A percentile compares a stretch with the other conserved stretches of the same genome.
phyloP scores from a whole-genome alignment of 2,888 invertebrate species.

The Drosophila tanythrix region DNA sequence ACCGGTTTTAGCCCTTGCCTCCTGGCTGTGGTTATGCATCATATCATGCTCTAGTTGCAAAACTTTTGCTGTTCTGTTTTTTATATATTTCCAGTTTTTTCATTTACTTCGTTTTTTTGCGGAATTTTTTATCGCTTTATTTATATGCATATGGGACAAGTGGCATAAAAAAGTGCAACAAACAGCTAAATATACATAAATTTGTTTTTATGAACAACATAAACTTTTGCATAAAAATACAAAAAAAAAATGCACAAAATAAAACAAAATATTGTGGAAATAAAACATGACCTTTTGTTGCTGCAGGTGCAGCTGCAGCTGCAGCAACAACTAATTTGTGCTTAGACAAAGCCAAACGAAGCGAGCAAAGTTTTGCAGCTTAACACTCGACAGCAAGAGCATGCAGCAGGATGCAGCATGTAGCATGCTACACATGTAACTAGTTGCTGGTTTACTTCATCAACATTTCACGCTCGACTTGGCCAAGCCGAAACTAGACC shows the following conservation, averaged over 20 bases:
- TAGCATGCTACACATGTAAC: slow-evolving; percentile 56
- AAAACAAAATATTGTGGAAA: slow-evolving; percentile 6
- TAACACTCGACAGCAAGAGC: slow-evolving; percentile 54
- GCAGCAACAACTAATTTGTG: slow-evolving; percentile 68
- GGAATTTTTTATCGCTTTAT: slow-evolving; percentile 63
- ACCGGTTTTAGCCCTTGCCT: slow-evolving; percentile 24
- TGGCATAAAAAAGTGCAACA: slow-evolving; percentile 63
- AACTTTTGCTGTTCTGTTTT: slow-evolving; percentile 58
- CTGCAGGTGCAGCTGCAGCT: slow-evolving; percentile 52
- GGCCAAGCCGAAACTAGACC: slow-evolving; percentile 40
- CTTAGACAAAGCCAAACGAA: slow-evolving; percentile 60
- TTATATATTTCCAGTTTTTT: slow-evolving; percentile 28
- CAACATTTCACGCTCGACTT: slow-evolving; percentile 78
- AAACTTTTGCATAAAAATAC: slow-evolving; percentile 55
- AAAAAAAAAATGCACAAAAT: background rate
- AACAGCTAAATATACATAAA: slow-evolving; percentile 63
- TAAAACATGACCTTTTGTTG: slow-evolving; percentile 42
- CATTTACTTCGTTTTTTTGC: slow-evolving; percentile 10
- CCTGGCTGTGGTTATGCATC: slow-evolving; percentile 66
- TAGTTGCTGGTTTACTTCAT: slow-evolving; percentile 69
- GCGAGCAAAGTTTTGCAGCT: slow-evolving; percentile 53
- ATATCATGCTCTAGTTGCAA: slow-evolving; percentile 78
- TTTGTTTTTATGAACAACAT: slow-evolving; percentile 67
- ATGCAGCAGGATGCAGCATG: slow-evolving; percentile 24
- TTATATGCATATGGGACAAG: slow-evolving; percentile 73